A percentile compares a stretch with the other conserved stretches of the same genome.
Conservation (phyloP, 2,888 invertebrate species). For the Baccha elongata region DNA sequence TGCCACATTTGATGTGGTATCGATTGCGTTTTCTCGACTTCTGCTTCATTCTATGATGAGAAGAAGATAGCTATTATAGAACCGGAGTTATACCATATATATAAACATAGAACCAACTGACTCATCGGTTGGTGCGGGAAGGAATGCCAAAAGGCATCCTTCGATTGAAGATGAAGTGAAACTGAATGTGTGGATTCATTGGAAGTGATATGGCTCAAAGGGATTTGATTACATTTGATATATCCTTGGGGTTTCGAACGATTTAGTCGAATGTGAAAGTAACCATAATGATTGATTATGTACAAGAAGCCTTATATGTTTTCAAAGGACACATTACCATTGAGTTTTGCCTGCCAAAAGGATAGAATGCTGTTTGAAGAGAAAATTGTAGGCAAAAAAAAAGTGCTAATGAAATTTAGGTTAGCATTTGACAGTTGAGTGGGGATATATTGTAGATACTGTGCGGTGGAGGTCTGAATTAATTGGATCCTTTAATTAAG, state of each 20-base stretch:
- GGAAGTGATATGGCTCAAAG: constrained; percentile 36
- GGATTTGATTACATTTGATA: constrained; percentile 61
- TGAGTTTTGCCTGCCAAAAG: not conserved
- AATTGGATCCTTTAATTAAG: constrained; percentile 38
- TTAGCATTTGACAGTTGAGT: constrained; percentile 40
- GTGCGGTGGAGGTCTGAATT: constrained; percentile 10
- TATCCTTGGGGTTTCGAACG: constrained; percentile 45
- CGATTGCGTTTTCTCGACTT: constrained; percentile 33
- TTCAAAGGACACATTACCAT: constrained; percentile 3
- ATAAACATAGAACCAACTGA: constrained; percentile 8
- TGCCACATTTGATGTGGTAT: constrained; percentile 48
- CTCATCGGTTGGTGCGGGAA: not conserved
- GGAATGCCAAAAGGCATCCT: not conserved
- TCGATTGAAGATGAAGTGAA: not conserved
- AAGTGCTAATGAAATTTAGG: constrained; percentile 40
- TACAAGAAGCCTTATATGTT: not conserved
- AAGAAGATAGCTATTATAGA: not conserved
- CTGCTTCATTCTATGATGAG: not conserved
- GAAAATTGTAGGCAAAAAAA: constrained; percentile 11
- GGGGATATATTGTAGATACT: constrained; percentile 1
- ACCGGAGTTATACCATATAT: constrained; percentile 15
- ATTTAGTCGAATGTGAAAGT: constrained; percentile 53
- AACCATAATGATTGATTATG: constrained; percentile 51
- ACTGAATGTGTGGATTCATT: constrained; percentile 10
- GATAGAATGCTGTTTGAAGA: not conserved